Percentiles rank a stretch among this genome's conserved stretches.
These are phyloP conservation scores for Sula dactylatra DNA, from an alignment of 2,113 vertebrate genomes.

Conservation along the genomic window DNA sequence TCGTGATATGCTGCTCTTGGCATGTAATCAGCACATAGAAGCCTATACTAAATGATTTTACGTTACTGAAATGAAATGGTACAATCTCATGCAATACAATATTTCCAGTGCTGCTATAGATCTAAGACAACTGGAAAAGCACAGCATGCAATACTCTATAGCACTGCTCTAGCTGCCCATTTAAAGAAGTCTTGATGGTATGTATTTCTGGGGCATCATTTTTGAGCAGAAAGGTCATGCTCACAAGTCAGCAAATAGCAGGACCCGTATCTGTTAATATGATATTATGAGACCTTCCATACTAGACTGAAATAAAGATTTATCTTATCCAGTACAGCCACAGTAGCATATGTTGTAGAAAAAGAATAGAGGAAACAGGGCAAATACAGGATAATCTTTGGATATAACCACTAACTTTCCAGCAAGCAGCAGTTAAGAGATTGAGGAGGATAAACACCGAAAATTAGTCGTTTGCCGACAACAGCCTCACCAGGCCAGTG, in stretches of 20 bases:
- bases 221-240: not conserved
- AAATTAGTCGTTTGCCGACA: not conserved
- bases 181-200: not conserved
- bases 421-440: not conserved
- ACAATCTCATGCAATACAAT: not conserved
- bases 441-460: not conserved
- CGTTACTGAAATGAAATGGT: not conserved
- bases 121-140: not conserved
- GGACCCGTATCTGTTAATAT: not conserved
- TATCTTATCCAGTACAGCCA: not conserved
- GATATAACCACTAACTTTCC: not conserved
- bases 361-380: not conserved
- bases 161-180: not conserved
- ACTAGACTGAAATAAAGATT: not conserved
- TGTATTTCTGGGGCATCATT: not conserved
- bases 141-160: not conserved
- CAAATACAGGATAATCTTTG: not conserved
- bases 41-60: not conserved
- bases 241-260: not conserved
- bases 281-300: not conserved
- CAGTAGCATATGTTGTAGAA: not conserved
- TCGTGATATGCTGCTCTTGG: rapidly evolving
- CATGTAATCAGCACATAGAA: not conserved
- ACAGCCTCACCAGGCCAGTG: not conserved
- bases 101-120: not conserved